Evolutionary conservation across 2,888 invertebrate species (phyloP), one percentile per base, ranked within the genome.

Genomic region (Stenotaenia linearis): DNA sequence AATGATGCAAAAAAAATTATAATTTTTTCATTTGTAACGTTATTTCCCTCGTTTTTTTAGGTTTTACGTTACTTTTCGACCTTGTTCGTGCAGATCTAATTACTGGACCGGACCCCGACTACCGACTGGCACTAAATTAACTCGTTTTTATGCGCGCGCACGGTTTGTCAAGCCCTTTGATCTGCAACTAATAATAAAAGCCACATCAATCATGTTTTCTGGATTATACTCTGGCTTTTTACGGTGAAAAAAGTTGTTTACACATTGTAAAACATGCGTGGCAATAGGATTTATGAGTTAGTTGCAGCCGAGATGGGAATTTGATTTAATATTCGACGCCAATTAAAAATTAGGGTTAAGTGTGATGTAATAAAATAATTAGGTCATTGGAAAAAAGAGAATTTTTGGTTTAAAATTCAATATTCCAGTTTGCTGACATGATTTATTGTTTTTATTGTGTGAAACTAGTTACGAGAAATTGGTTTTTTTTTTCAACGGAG

Each of bases 71-170:
- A 6, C n/a, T 50, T 50, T 50, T 50, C 21, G 69, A 69, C 69
- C 69, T 69, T 69, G 69, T 12, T 69, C 56, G 15, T n/a, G 28
- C 25, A 25, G 69, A 69, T 69, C 69, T 69, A 69, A 69, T 69
- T 69, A 69, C 69, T 12, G 5, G 25, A 15, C 69, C 9, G 69
- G 69, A 61, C 61, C 61, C 21, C 6, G 23, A 61, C 61, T 61
- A 61, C 61, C 15, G 61, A 28, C 23, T 25, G 61, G 25, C 25
- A 61, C 61, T 61, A 28, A 28, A 69, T 69, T 28, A 69, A 10
- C 69, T 28, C 25, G 69, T 69, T 69, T 50, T 69, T 25, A 12
- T 69, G 69, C 69, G 10, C 28, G 28, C 1, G 10, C 69, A 69
- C 69, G 69, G 6, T 69, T 69, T 28, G 23, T 69, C 10, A 10